Evolutionary conservation across 53 echinoderm and acorn worm species (phyloP).

Genomic region (Paracentrotus lividus): DNA sequence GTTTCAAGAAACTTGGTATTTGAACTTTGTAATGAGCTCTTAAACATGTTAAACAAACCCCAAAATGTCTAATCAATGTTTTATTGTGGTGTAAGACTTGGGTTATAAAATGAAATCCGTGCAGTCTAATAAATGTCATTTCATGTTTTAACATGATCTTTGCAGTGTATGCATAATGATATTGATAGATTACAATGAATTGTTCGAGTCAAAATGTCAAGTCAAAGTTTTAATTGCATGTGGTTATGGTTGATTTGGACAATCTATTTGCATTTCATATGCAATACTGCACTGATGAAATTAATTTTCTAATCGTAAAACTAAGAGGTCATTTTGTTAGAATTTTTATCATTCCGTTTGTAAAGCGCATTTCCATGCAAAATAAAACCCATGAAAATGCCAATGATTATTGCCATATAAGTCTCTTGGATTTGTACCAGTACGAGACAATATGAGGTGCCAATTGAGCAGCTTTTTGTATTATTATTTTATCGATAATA

Average conservation of each 20-base stretch:
- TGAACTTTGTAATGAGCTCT: neutral
- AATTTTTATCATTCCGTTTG: neutral
- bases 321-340: neutral
- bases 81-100: neutral
- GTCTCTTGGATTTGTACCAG: too few species aligned
- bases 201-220: neutral
- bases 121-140: neutral
- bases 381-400: too few species aligned
- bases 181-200: neutral
- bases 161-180: neutral
- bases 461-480: too few species aligned
- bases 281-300: too few species aligned
- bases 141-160: neutral
- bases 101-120: neutral
- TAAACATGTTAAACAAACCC: too few species aligned
- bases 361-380: too few species aligned
- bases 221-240: neutral
- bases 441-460: too few species aligned
- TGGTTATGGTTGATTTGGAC: neutral
- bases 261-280: neutral
- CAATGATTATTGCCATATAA: too few species aligned
- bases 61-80: neutral
- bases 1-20: neutral
- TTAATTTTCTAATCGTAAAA: too few species aligned
- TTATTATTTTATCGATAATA: too few species aligned